Percentiles rank a stretch among this genome's conserved stretches.
phyloP scores from a whole-genome alignment of 2,797 vertebrate species.

The Hozukius guyotensis region DNA sequence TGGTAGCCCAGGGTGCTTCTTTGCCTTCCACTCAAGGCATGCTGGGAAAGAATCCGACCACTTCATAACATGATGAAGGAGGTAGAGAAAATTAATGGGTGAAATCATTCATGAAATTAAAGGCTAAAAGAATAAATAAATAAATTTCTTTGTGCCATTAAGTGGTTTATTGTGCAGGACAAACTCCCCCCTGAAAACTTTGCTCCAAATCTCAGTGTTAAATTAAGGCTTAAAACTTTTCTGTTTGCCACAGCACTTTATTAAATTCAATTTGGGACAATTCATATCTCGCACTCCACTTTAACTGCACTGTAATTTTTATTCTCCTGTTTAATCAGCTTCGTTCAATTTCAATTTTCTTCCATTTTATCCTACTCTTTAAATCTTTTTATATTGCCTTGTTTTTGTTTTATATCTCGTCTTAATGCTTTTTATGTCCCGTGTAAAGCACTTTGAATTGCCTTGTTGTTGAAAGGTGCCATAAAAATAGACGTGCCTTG shows the following conservation, averaged over 20 bases:
- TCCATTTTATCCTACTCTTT: neutral
- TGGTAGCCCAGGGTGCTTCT: neutral
- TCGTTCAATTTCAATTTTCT: neutral
- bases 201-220: neutral
- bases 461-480: neutral
- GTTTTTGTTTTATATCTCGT: neutral
- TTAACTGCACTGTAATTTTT: neutral
- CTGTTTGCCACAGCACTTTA: neutral
- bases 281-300: neutral
- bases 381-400: neutral
- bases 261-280: neutral
- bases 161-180: neutral
- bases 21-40: neutral
- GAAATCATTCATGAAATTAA: neutral
- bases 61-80: neutral
- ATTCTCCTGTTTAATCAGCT: neutral
- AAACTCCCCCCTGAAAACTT: neutral
- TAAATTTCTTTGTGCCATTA: neutral
- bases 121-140: neutral
- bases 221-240: neutral
- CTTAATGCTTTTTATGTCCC: neutral
- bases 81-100: neutral
- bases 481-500: neutral
- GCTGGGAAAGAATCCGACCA: neutral
- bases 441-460: neutral